Evolutionary conservation across 2,113 vertebrate genomes (phyloP).

Genomic region (Pomatorhinus ruficollis): DNA sequence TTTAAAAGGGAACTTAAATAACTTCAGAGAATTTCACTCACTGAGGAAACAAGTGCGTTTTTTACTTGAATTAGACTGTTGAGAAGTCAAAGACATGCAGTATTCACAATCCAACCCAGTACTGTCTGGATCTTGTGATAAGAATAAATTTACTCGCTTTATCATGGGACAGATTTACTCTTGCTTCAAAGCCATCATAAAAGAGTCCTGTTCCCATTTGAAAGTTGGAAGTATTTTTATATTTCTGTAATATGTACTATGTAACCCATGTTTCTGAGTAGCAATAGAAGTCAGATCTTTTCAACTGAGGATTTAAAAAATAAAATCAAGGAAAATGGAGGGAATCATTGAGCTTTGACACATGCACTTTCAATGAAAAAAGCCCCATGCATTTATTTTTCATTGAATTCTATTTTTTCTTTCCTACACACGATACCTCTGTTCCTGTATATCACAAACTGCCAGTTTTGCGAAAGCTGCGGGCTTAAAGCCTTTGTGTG

Average conservation of each 20-base stretch:
- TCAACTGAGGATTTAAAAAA: neutral
- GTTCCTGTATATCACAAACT: constrained; percentile 2
- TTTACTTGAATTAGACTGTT: neutral
- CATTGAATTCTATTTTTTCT: constrained; percentile 17
- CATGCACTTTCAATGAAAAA: constrained; percentile 63
- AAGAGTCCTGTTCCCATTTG: neutral
- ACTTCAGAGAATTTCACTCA: neutral
- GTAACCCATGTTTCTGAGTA: neutral
- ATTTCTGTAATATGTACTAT: neutral
- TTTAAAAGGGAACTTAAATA: neutral
- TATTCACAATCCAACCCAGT: neutral
- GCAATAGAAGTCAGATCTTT: neutral
- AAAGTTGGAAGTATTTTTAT: neutral
- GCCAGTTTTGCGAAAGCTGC: neutral
- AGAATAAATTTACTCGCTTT: neutral
- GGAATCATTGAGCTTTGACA: neutral
- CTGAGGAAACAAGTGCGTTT: neutral
- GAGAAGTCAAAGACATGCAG: neutral
- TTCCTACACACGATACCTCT: neutral
- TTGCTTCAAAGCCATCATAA: neutral
- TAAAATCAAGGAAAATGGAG: neutral
- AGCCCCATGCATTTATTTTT: neutral
- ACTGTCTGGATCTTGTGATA: neutral
- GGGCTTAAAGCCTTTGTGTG: constrained; percentile 41
- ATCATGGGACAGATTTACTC: neutral